Evolutionary conservation across 2,797 vertebrate genomes (phyloP), one percentile per base, ranked within the genome.

Genomic region (Tympanoctomys barrerae): DNA sequence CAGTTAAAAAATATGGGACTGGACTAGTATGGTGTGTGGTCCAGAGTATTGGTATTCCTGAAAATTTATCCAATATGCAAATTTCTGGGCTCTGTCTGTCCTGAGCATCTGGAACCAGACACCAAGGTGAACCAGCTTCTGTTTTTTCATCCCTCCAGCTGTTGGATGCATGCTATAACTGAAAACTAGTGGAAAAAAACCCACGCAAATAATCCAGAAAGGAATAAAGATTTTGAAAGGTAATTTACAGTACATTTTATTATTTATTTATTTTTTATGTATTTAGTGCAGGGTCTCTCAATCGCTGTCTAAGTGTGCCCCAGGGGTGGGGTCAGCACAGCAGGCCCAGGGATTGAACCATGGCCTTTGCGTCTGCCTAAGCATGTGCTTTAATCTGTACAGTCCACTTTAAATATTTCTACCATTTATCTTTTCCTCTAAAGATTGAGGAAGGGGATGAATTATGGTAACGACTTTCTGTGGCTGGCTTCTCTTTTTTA

Each of bases 51-150:
- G 33, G 42, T 4, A 19, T 49, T 18, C 5, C 13, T 39, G 4
- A 21, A 22, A 68, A 54, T 22, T 68, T 52, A 5, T 54, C 49
- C 85, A 36, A 77, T n/a, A 59, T 52, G 5, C 28, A 24, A 1
- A 22, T 57, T 24, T 61, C 21, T 21, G 19, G 5, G 21, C 9
- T 49, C 14, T 0, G 9, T 49, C 24, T 0, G 11, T 19, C 4
- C 57, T 16, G 46, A n/a, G 7, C 7, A 4, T 33, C 36, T 10
- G 26, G 71, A 80, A 31, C 9, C 42, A 22, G 2, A 49, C 64
- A 28, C 26, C 59, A 31, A 24, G 7, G 0, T 21, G 22, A 31
- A 6, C 59, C 59, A 26, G 21, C 31, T 8, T 33, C 31, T 62
- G 3, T n/a, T 39, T 61, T 61, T 42, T 16, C 52, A 61, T 4